phyloP scores from a whole-genome alignment of 2,888 invertebrate genomes.

The Lysandra coridon region DNA sequence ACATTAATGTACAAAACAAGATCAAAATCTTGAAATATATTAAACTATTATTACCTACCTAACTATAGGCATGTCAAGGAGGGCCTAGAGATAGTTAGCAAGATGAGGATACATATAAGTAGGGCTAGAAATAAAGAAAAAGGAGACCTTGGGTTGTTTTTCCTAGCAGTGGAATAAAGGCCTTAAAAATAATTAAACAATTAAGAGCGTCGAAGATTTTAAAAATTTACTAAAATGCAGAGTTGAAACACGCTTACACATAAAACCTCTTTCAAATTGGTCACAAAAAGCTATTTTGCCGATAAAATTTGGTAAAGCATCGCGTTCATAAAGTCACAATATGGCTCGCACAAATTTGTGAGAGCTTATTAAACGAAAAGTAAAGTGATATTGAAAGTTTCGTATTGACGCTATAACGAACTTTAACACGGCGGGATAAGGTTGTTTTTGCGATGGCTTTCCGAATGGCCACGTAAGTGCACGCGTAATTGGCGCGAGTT shows the following conservation, averaged over 20 bases:
- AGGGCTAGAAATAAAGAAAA: too few relatives aligned
- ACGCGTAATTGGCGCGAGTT: conserved; percentile 39
- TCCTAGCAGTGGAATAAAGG: too few relatives aligned
- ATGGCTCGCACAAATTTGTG: conserved; percentile 14
- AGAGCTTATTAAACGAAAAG: conserved; percentile 22
- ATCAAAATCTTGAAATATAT: too few relatives aligned
- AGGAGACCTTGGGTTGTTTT: too few relatives aligned
- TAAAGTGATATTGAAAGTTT: conserved; percentile 20
- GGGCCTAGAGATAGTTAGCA: too few relatives aligned
- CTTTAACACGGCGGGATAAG: background rate
- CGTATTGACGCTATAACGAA: background rate
- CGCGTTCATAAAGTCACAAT: conserved; percentile 20
- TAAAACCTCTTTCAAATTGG: conserved; percentile 12
- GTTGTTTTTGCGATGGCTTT: background rate
- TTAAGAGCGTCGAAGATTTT: too few relatives aligned
- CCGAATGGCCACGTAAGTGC: conserved; percentile 34
- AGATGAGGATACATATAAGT: too few relatives aligned
- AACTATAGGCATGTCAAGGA: too few relatives aligned
- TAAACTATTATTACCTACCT: too few relatives aligned
- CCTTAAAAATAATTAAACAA: too few relatives aligned
- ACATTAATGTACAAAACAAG: background rate
- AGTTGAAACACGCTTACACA: background rate
- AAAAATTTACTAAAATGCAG: background rate
- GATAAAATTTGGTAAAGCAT: conserved; percentile 18
- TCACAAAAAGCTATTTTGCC: conserved; percentile 8